Conservation (phyloP, 2,888 invertebrate species). For the Phortica magna region DNA sequence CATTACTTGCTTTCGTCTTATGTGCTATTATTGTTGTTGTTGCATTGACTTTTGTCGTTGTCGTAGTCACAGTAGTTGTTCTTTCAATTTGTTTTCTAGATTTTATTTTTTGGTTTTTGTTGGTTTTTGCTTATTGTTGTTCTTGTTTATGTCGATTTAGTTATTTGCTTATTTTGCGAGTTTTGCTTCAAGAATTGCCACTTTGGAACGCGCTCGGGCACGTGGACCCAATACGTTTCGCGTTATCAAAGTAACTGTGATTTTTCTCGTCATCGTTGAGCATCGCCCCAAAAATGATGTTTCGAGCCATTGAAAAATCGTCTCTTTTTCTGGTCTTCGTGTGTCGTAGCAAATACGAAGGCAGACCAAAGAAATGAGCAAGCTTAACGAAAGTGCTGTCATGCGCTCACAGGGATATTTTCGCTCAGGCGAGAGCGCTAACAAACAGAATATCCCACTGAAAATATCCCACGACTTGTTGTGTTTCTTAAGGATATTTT, state of each 20-base stretch:
- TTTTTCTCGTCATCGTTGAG: constrained; percentile 70
- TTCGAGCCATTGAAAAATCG: neutral
- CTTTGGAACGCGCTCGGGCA: constrained; percentile 24
- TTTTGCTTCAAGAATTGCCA: constrained; percentile 14
- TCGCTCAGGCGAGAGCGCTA: neutral
- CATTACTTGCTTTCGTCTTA: neutral
- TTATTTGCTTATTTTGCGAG: constrained; percentile 31
- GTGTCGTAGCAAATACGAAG: constrained; percentile 10
- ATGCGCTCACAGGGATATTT: neutral
- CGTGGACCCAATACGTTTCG: constrained; percentile 71
- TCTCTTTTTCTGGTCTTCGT: constrained; percentile 2
- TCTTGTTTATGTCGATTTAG: too few species aligned
- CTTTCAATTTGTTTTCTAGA: neutral
- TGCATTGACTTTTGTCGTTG: neutral
- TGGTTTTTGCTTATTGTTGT: neutral
- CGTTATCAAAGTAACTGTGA: constrained; percentile 74
- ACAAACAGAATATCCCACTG: too few species aligned
- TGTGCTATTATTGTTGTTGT: neutral
- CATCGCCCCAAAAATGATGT: constrained; percentile 61
- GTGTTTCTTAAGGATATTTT: neutral
- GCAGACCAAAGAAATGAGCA: neutral
- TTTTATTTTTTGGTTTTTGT: too few species aligned
- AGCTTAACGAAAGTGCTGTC: neutral
- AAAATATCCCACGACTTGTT: neutral
- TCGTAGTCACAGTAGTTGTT: neutral